phyloP scores from a whole-genome alignment of 2,113 vertebrate genomes.

The Saguinus midas region DNA sequence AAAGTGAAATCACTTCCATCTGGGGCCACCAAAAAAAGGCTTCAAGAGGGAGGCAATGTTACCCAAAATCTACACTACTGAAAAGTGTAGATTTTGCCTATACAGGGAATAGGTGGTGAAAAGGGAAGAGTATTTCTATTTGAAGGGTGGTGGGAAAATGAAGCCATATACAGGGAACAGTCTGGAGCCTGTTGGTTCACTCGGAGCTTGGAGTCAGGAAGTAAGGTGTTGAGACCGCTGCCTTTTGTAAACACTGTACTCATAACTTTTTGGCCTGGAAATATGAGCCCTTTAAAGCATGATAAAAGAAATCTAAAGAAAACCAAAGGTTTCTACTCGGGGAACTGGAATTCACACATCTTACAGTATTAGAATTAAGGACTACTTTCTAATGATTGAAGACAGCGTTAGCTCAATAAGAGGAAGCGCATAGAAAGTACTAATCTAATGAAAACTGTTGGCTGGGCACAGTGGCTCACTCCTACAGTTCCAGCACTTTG shows the following conservation, averaged over 20 bases:
- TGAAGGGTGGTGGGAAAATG: background rate
- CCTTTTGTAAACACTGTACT: background rate
- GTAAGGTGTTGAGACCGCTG: background rate
- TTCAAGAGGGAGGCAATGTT: background rate
- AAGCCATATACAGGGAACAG: background rate
- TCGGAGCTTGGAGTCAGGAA: background rate
- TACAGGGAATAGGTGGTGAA: background rate
- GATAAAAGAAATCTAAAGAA: background rate
- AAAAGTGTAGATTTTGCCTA: background rate
- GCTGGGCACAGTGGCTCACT: rapidly evolving
- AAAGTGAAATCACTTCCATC: background rate
- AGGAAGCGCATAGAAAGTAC: background rate
- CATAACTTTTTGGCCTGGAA: background rate
- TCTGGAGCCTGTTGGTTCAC: background rate
- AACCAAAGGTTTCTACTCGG: background rate
- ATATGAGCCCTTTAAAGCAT: background rate
- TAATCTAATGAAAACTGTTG: background rate
- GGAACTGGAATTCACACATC: background rate
- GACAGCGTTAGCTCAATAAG: background rate
- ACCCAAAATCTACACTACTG: too few species aligned
- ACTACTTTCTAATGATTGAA: background rate
- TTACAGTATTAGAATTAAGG: background rate
- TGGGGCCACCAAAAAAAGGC: background rate
- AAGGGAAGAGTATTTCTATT: background rate
- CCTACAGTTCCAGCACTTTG: too few species aligned